phyloP scores from a whole-genome alignment of 2,888 invertebrate species.

The Cistogaster globosa region DNA sequence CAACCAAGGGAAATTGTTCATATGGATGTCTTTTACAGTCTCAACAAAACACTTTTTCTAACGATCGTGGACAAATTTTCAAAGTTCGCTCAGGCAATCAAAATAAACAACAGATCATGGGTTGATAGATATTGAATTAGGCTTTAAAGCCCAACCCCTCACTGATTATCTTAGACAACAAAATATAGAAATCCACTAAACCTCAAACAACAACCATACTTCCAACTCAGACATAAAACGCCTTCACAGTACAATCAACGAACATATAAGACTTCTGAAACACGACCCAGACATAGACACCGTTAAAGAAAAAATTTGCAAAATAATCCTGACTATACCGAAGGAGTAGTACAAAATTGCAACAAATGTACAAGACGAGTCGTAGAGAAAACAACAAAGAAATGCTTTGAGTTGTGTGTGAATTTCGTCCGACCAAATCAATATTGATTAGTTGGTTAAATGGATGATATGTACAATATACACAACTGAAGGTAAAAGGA shows the following conservation, averaged over 20 bases:
- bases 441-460: too few species aligned
- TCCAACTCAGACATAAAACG: slow-evolving; percentile 71
- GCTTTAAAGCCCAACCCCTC: slow-evolving; percentile 67
- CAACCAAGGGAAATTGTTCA: not conserved
- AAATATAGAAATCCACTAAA: slow-evolving; percentile 69
- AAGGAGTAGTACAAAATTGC: too few species aligned
- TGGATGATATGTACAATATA: too few species aligned
- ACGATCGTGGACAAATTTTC: slow-evolving; percentile 55
- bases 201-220: slow-evolving; percentile 65
- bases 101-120: slow-evolving; percentile 57
- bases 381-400: too few species aligned
- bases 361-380: too few species aligned
- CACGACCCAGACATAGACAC: slow-evolving; percentile 58
- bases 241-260: slow-evolving; percentile 70
- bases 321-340: too few species aligned
- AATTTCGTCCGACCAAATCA: too few species aligned
- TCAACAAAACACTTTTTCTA: slow-evolving; percentile 40
- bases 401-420: too few species aligned
- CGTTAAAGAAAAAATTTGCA: slow-evolving; percentile 58
- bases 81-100: slow-evolving; percentile 32
- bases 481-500: too few species aligned
- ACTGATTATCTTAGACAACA: slow-evolving; percentile 55
- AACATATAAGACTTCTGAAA: slow-evolving; percentile 68
- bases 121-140: slow-evolving; percentile 70
- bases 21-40: slow-evolving; percentile 32